These are phyloP conservation scores for Setophaga coronata DNA, from an alignment of 2,113 vertebrate species.

Conservation along the genomic window DNA sequence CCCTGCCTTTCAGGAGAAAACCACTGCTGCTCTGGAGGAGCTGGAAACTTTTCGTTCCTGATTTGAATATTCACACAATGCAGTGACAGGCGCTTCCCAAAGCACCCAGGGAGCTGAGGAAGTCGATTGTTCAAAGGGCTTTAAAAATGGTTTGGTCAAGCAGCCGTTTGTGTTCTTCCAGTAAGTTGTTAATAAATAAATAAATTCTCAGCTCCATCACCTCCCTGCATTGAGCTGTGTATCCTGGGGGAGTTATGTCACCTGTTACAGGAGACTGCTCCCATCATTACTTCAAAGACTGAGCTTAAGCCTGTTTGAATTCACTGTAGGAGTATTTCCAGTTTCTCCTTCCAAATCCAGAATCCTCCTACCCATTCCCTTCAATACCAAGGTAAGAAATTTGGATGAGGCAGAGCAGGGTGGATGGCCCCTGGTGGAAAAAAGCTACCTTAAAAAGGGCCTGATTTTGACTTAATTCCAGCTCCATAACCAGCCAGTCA, in stretches of 20 bases:
- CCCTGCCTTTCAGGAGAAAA: neutral
- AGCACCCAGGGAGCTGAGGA: neutral
- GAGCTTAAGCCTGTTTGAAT: neutral
- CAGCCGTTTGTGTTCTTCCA: neutral
- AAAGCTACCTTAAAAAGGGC: neutral
- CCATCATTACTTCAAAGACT: rapidly evolving
- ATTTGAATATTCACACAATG: neutral
- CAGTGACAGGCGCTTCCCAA: neutral
- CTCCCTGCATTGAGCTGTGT: rapidly evolving
- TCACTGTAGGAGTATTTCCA: neutral
- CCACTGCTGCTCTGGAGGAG: neutral
- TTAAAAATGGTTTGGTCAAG: neutral
- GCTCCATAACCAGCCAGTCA: neutral
- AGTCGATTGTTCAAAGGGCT: rapidly evolving
- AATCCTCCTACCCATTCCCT: neutral
- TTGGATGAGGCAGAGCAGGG: neutral
- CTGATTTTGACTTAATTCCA: neutral
- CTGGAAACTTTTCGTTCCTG: neutral
- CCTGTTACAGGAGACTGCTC: neutral
- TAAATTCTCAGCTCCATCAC: neutral
- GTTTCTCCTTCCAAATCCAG: neutral
- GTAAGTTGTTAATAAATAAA: neutral
- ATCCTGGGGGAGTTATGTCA: neutral
- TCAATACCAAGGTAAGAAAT: neutral
- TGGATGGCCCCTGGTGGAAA: neutral